Base-by-base conservation (phyloP, 1,140 invertebrate genomes). In the Plectus sambesii region DNA sequence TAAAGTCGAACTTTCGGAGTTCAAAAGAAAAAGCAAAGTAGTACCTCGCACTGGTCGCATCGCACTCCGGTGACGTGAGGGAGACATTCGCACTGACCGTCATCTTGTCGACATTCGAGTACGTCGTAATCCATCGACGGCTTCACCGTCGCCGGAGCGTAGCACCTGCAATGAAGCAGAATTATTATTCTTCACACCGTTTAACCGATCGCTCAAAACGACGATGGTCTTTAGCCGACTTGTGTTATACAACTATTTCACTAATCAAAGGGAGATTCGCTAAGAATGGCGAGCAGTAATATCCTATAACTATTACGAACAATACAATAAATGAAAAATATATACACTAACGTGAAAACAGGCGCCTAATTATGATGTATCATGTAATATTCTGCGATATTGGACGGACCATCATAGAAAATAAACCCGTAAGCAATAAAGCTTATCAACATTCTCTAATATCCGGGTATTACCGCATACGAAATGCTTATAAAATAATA, bases 21-120 rank as follows among this genome's bases (percentile, higher is more conserved):
- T n/a, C 9, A 1, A 2, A 51, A 38, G 23, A 9, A n/a, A 9
- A 49, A 12, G 15, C 17, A 50, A 33, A 27, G 60, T 82, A 78
- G 66, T 88, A 94, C 53, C 79, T 83, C 79, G 67, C 89, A 96
- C 53, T 79, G 76, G 43, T 94, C 84, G 70, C 90, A 97, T 64
- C 86, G 84, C 27, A 76, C 76, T 3, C 88, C 89, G 35, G 80
- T 77, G 0, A 96, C 87, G 64, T 92, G 86, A 0, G 80, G 77
- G 47, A 84, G 82, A 69, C 90, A 96, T 1, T 78, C 73, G 60
- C 90, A 96, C 59, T 84, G 81, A 1, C 87, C 87, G 0, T 77
- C 79, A 1, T 82, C 72, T 56, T 84, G 81, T 61, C 87, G 81
- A 61, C 87, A 90, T 19, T 81, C 76, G 0, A 78, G 77, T 15